phyloP scores from a whole-genome alignment of 2,888 invertebrate genomes.

The Lampropteryx suffumata region DNA sequence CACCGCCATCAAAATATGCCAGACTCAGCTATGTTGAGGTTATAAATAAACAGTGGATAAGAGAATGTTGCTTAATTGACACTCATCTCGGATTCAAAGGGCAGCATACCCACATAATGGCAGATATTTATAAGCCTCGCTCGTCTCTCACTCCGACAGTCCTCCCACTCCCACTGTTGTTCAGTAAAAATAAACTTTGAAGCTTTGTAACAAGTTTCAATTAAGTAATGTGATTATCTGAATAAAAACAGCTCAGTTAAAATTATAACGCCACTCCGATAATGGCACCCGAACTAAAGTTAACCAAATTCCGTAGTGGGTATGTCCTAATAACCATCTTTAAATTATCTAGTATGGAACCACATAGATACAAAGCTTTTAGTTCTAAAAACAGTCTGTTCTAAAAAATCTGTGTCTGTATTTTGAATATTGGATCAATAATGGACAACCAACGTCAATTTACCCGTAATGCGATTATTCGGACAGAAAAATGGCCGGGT shows the following conservation, averaged over 20 bases:
- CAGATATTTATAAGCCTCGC: slow-evolving; percentile 54
- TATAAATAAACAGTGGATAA: slow-evolving; percentile 35
- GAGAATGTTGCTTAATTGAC: slow-evolving; percentile 63
- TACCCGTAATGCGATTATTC: slow-evolving; percentile 53
- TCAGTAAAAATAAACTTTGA: slow-evolving; percentile 22
- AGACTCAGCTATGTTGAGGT: slow-evolving; percentile 2
- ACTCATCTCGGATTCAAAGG: slow-evolving; percentile 68
- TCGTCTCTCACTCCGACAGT: slow-evolving; percentile 20
- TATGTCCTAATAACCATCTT: too few species aligned
- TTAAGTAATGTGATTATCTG: too few species aligned
- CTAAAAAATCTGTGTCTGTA: slow-evolving; percentile 17
- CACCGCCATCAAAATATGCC: slow-evolving; percentile 27
- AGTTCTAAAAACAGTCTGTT: not conserved
- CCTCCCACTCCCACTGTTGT: slow-evolving; percentile 8
- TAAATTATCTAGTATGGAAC: too few species aligned
- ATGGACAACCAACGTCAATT: slow-evolving; percentile 45
- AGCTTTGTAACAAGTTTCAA: too few species aligned
- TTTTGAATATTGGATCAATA: slow-evolving; percentile 47
- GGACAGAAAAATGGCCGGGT: slow-evolving; percentile 42
- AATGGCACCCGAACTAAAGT: too few species aligned
- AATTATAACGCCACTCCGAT: too few species aligned
- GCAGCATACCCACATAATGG: slow-evolving; percentile 59
- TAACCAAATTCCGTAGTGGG: too few species aligned
- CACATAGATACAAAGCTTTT: too few species aligned
- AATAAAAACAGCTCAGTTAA: too few species aligned